Conservation (phyloP, 2,797 vertebrate species). For the Gorsachius magnificus region DNA sequence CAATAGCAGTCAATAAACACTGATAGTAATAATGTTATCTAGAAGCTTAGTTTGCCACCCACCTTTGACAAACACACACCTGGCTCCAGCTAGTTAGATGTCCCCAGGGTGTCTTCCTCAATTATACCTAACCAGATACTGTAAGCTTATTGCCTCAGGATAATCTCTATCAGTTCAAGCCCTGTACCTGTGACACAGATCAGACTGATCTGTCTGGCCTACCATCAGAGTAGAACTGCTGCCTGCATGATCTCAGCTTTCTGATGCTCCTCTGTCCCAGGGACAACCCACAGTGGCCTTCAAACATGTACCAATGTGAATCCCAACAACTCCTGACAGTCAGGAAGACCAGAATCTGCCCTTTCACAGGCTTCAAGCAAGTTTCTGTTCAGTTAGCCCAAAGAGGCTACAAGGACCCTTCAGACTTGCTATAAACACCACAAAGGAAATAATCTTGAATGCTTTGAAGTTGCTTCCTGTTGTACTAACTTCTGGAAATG, state of each 20-base stretch:
- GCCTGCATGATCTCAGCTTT: neutral
- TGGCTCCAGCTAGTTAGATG: neutral
- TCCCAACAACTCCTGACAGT: neutral
- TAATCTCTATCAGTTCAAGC: neutral
- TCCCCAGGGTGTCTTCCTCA: neutral
- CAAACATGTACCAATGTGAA: neutral
- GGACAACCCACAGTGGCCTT: neutral
- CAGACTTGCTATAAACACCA: neutral
- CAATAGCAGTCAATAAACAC: neutral
- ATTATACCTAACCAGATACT: neutral
- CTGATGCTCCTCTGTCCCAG: neutral
- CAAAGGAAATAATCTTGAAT: neutral
- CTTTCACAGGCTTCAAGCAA: neutral
- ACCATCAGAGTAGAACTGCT: neutral
- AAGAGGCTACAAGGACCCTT: neutral
- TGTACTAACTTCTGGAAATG: slow-evolving; percentile 13
- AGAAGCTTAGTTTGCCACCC: neutral
- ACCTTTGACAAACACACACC: neutral
- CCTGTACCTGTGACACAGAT: neutral
- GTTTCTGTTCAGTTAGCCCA: neutral
- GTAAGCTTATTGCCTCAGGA: neutral
- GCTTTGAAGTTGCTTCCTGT: neutral
- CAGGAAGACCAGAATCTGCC: neutral
- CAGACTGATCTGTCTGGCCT: neutral
- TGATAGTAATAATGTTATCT: neutral